phyloP scores from a whole-genome alignment of 2,888 invertebrate genomes.

The Schizaphis graminum region DNA sequence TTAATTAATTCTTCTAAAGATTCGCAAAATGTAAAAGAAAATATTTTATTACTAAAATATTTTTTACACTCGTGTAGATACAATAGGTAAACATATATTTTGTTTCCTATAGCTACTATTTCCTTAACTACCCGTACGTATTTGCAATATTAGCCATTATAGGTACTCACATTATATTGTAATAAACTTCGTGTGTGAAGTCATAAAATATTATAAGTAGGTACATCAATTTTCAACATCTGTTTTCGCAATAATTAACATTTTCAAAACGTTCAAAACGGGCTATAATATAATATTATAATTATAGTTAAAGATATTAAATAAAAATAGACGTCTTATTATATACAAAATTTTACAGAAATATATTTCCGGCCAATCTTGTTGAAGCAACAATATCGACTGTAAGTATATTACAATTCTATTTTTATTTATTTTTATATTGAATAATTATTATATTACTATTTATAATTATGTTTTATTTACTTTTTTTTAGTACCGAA shows the following conservation, averaged over 20 bases:
- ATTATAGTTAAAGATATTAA: not conserved
- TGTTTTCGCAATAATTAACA: not conserved
- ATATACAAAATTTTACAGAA: conserved; percentile 76
- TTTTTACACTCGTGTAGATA: not conserved
- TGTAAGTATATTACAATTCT: conserved; percentile 72
- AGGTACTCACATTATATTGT: not conserved
- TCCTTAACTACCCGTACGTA: not conserved
- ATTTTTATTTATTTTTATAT: not conserved
- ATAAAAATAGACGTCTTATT: not conserved
- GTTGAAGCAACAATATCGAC: conserved; percentile 87
- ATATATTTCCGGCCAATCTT: conserved; percentile 93
- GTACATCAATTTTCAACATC: not conserved
- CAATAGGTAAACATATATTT: not conserved
- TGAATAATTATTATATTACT: not conserved
- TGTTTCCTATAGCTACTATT: not conserved
- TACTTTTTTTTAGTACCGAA: conserved; percentile 74
- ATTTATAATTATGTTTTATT: conserved; percentile 16
- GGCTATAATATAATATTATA: not conserved
- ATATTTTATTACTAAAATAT: conserved; percentile 46
- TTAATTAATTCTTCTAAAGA: not conserved
- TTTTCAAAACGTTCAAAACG: not conserved
- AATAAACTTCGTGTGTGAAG: not conserved
- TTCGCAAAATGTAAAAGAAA: not conserved
- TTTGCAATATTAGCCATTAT: not conserved
- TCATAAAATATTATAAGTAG: not conserved